phyloP scores from a whole-genome alignment of 2,888 invertebrate genomes.

The Cataglyphis rosenhaueri region DNA sequence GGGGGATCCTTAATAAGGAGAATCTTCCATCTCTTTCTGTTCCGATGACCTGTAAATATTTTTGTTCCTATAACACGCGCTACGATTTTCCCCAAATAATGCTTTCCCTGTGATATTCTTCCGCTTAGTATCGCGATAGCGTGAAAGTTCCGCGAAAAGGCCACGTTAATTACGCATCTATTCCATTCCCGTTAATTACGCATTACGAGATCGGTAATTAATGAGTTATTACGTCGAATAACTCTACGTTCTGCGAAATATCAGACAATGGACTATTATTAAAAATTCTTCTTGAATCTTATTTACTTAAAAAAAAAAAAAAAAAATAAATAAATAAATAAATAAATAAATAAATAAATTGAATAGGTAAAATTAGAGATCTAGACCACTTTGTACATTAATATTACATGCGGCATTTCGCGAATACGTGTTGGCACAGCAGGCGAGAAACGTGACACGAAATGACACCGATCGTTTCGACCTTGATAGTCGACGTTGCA shows the following conservation, averaged over 20 bases:
- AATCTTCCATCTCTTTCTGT: neutral
- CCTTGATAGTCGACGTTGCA: slow-evolving; percentile 34
- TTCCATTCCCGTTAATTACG: slow-evolving; percentile 27
- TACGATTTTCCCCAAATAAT: neutral
- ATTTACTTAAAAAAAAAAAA: neutral
- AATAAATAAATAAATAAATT: neutral
- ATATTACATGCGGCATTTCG: neutral
- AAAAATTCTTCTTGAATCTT: neutral
- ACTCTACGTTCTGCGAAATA: neutral
- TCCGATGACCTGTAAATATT: neutral
- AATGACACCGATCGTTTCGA: slow-evolving; percentile 19
- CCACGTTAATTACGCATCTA: neutral
- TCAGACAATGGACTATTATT: neutral
- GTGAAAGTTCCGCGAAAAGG: neutral
- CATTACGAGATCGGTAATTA: slow-evolving; percentile 12
- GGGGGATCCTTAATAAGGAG: neutral
- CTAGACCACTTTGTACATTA: neutral
- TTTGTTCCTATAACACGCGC: neutral
- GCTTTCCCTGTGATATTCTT: neutral
- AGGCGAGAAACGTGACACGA: slow-evolving; percentile 17
- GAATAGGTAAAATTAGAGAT: neutral
- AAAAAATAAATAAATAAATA: no score
- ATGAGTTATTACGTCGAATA: slow-evolving; percentile 22
- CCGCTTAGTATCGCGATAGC: neutral
- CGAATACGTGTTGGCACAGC: neutral